phyloP scores from a whole-genome alignment of 2,113 vertebrate genomes.

The Anser brachyrhynchus region DNA sequence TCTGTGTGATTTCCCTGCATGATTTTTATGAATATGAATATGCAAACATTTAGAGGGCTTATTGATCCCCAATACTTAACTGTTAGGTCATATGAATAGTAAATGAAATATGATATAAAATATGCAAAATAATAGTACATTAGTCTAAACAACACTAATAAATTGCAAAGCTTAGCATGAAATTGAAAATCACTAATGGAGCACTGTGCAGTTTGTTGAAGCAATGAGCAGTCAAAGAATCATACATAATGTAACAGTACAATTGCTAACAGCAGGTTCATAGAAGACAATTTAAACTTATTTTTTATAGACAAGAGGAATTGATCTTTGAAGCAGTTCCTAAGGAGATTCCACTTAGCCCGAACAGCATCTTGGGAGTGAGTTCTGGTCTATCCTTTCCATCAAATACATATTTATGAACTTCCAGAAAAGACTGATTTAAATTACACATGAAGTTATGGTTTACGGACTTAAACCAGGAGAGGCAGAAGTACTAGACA shows the following conservation, averaged over 20 bases:
- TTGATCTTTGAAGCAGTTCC: constrained; percentile 76
- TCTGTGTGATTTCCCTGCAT: background rate
- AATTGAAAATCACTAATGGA: constrained; percentile 83
- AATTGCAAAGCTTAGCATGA: constrained; percentile 82
- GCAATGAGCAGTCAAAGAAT: constrained; percentile 71
- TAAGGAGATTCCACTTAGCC: constrained; percentile 72
- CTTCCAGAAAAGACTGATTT: constrained; percentile 51
- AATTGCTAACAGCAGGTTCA: constrained; percentile 73
- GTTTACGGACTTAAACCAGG: constrained; percentile 31
- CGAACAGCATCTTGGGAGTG: constrained; percentile 72
- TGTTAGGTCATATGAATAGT: constrained; percentile 61
- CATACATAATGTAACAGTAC: constrained; percentile 79
- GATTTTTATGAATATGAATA: constrained; percentile 19
- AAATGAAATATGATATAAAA: constrained; percentile 76
- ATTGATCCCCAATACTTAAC: constrained; percentile 74
- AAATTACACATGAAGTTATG: constrained; percentile 52
- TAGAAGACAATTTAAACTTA: constrained; percentile 70
- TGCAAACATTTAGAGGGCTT: constrained; percentile 51
- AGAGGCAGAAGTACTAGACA: constrained; percentile 10
- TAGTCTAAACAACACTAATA: constrained; percentile 80
- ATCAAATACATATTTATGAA: constrained; percentile 65
- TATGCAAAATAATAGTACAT: constrained; percentile 83
- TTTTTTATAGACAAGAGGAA: constrained; percentile 75
- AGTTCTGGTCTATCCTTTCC: constrained; percentile 60
- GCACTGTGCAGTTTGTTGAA: constrained; percentile 63